phyloP scores from a whole-genome alignment of 1,140 invertebrate species.

The Drosophila nigromelanica region DNA sequence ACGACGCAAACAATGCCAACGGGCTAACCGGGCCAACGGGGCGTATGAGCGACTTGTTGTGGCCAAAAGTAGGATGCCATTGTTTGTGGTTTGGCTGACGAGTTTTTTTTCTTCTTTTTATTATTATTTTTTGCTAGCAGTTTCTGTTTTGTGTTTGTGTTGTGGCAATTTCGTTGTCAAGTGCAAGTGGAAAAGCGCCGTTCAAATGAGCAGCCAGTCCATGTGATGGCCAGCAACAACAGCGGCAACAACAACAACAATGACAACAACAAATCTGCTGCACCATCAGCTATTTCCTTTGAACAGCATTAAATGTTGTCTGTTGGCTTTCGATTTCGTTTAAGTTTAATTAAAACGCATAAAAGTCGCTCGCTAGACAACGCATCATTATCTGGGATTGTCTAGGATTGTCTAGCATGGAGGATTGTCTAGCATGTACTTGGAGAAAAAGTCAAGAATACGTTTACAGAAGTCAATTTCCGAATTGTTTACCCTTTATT shows the following conservation, averaged over 20 bases:
- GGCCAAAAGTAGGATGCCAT: constrained; percentile 81
- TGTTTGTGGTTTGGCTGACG: constrained; percentile 62
- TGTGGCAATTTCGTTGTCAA: constrained; percentile 78
- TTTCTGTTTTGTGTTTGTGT: constrained; percentile 25
- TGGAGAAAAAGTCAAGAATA: too few relatives aligned
- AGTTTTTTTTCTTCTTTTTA: constrained; percentile 50
- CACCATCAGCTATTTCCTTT: constrained; percentile 73
- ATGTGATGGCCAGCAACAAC: constrained; percentile 35
- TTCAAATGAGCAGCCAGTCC: constrained; percentile 56
- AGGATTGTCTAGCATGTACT: neutral
- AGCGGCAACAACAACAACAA: constrained; percentile 19
- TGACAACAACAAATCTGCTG: constrained; percentile 45
- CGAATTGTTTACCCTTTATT: too few relatives aligned
- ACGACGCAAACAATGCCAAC: constrained; percentile 65
- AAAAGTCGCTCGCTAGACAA: constrained; percentile 51
- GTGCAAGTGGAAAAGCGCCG: constrained; percentile 70
- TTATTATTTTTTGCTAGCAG: constrained; percentile 11
- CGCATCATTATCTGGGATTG: constrained; percentile 45
- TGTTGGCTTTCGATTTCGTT: constrained; percentile 72
- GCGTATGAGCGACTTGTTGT: constrained; percentile 79
- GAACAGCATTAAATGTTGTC: constrained; percentile 36
- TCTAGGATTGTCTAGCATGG: neutral
- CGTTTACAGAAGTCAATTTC: too few relatives aligned
- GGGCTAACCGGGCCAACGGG: constrained; percentile 75
- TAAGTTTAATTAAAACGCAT: constrained; percentile 76